Base-by-base conservation (phyloP, 2,113 vertebrate species). In the Nothocercus nigrocapillus region DNA sequence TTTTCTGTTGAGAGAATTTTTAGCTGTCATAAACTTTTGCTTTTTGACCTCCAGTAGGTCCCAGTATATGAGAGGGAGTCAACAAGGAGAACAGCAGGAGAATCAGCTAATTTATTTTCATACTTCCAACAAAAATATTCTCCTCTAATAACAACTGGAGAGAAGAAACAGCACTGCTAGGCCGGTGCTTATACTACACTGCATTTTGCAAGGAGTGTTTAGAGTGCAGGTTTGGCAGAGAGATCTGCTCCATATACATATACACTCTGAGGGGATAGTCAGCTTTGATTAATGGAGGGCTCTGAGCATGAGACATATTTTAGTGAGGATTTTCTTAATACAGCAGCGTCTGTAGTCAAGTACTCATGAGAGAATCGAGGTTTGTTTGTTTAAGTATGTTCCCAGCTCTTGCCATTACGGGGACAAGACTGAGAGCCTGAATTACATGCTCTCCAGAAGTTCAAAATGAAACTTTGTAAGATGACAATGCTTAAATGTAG, bases 111-210 rank as follows among this genome's bases (percentile, higher is more conserved):
- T 95, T 82, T 94, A 94, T 82, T 96, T 82, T 68, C 44, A 45
- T 68, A 82, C 11, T 94, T 95, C 88, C 88, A 96, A 95, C 89
- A 86, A 84, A 94, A 67, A 64, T 22, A 4, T 82, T 94, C 77
- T 90, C 10, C 13, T 90, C 44, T 72, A 95, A 94, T 90, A 96
- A 94, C 92, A 93, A 91, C 54, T 16, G 24, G 9, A 89, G 93
- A 95, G 66, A 86, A 90, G 42, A 96, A 90, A 78, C 79, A 92
- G 83, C 53, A 24, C 68, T 53, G 47, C n/a, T 42, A 82, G 13
- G 21, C 63, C 62, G 11, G 3, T 92, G 91, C 81, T 93, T 90
- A 79, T 38, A 84, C 53, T 73, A 83, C 38, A 61, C 18, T 68
- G 28, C 49, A 77, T 63, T 87, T 93, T 85, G 63, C 70, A 87